A percentile compares a stretch with the other conserved stretches of the same genome.
Evolutionary conservation across 2,888 invertebrate genomes (phyloP).

Genomic region (Leptogaster cylindrica): DNA sequence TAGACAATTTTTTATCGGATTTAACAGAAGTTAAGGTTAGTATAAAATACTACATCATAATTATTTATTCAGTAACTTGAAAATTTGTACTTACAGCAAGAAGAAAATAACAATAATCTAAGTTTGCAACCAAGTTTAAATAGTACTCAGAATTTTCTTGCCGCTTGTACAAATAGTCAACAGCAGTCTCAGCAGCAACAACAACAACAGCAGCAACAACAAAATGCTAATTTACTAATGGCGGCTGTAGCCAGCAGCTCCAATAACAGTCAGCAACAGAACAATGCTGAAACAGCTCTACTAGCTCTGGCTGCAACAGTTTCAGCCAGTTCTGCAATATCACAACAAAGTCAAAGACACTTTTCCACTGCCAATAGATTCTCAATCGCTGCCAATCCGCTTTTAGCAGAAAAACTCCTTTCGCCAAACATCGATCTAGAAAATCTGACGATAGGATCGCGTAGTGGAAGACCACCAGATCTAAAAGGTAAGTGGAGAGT

Average conservation of each 20-base stretch:
- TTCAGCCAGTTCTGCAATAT: conserved; percentile 48
- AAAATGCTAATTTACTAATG: conserved; percentile 31
- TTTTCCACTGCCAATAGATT: conserved; percentile 68
- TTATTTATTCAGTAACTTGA: no score
- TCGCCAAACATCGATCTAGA: conserved; percentile 67
- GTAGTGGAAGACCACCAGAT: conserved; percentile 51
- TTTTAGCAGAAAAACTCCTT: conserved; percentile 82
- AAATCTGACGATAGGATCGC: conserved; percentile 50
- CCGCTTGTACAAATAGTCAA: conserved; percentile 49
- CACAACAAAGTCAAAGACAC: conserved; percentile 48
- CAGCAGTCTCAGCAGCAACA: conserved; percentile 47
- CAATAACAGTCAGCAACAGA: conserved; percentile 46
- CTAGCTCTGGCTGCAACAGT: conserved; percentile 51
- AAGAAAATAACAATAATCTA: conserved; percentile 56
- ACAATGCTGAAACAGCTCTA: conserved; percentile 49
- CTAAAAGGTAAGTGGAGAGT: conserved; percentile 62
- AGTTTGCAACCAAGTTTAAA: conserved; percentile 53
- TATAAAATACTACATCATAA: no score
- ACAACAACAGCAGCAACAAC: conserved; percentile 50
- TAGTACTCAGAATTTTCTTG: conserved; percentile 60
- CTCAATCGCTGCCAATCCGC: conserved; percentile 85
- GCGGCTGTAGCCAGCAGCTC: conserved; percentile 42
- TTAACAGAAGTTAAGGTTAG: conserved; percentile 73
- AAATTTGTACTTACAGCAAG: conserved; percentile 58
- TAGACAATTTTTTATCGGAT: conserved; percentile 82